phyloP scores from a whole-genome alignment of 2,113 vertebrate species.

The Xiphophorus couchianus region DNA sequence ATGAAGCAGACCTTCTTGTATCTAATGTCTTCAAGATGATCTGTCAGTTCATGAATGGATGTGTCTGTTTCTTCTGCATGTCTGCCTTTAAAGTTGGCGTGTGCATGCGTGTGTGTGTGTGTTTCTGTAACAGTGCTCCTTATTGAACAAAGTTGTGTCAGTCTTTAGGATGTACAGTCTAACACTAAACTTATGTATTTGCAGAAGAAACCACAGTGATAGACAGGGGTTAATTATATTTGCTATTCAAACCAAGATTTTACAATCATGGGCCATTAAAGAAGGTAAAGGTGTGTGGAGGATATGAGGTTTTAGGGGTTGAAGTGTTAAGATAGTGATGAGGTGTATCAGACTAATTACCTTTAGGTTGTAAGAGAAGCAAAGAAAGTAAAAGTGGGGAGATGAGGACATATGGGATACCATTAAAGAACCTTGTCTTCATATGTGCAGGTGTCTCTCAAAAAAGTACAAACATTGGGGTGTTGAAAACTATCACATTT shows the following conservation, averaged over 20 bases:
- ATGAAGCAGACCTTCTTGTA: conserved; percentile 12
- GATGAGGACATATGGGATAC: conserved; percentile 48
- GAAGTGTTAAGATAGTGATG: conserved; percentile 68
- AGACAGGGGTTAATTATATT: neutral
- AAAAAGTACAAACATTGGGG: neutral
- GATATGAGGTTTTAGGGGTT: conserved; percentile 71
- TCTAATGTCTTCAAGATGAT: conserved; percentile 9
- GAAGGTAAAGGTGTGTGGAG: conserved; percentile 73
- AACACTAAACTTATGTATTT: neutral
- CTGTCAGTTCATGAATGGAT: neutral
- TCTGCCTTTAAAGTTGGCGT: neutral
- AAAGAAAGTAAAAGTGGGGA: conserved; percentile 49
- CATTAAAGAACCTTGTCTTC: conserved; percentile 22
- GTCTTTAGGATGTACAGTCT: neutral
- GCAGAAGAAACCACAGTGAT: neutral
- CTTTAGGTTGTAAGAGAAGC: conserved; percentile 41
- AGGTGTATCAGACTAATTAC: conserved; percentile 73
- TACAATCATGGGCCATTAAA: conserved; percentile 37
- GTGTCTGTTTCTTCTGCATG: conserved; percentile 14
- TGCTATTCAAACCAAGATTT: conserved; percentile 57
- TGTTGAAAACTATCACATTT: conserved; percentile 6
- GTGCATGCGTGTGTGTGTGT: neutral
- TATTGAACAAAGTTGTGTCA: conserved; percentile 3
- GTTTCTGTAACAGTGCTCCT: neutral
- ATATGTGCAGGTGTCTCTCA: neutral